phyloP scores from a whole-genome alignment of 64 coral and sea anemone species.

The Pocillopora damicornis region DNA sequence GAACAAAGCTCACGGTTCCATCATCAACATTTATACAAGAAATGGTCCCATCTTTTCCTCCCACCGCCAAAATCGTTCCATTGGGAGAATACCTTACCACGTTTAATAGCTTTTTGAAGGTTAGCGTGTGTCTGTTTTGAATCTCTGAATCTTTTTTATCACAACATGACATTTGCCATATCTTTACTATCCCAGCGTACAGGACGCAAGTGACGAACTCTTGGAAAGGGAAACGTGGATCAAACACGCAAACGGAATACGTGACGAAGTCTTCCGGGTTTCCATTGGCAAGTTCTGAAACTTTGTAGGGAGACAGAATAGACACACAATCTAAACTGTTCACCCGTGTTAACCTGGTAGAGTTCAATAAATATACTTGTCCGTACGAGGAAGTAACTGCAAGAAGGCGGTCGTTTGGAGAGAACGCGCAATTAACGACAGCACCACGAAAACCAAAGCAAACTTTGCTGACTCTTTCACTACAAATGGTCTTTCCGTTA shows the following conservation, averaged over 20 bases:
- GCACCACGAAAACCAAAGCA: conserved; percentile 33
- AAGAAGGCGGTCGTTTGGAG: conserved; percentile 23
- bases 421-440: conserved; percentile 41
- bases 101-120: conserved; percentile 20
- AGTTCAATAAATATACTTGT: conserved; percentile 25
- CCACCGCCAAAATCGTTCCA: conserved; percentile 36
- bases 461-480: conserved; percentile 16
- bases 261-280: conserved; percentile 6
- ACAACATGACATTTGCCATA: conserved; percentile 22
- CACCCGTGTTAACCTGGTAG: background rate
- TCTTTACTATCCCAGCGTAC: conserved; percentile 36
- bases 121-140: background rate
- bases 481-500: conserved; percentile 14
- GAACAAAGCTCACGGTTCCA: conserved; percentile 25
- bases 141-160: background rate
- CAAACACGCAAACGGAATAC: conserved; percentile 33
- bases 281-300: conserved; percentile 9
- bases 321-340: conserved; percentile 13
- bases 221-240: conserved; percentile 32
- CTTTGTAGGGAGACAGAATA: conserved; percentile 27
- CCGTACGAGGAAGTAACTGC: conserved; percentile 30
- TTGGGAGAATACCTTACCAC: conserved; percentile 42
- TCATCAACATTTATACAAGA: conserved; percentile 37
- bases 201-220: conserved; percentile 44
- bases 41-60: conserved; percentile 36